A percentile compares a stretch with the other conserved stretches of the same genome.
Conservation (phyloP, 2,888 invertebrate genomes). For the Oscheius sp. region DNA sequence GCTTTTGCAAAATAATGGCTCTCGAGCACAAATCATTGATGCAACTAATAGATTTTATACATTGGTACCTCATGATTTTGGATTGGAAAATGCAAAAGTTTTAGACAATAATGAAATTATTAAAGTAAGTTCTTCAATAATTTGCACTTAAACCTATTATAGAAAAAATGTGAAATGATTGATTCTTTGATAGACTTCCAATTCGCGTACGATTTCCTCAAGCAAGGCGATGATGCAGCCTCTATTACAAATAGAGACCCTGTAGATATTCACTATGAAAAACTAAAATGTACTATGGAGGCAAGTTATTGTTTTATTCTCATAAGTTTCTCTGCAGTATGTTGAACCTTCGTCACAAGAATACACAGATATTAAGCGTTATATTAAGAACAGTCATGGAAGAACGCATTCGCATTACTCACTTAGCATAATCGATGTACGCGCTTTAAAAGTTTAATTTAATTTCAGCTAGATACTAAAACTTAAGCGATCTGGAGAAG, state of each 20-base stretch:
- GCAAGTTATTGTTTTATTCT: slow-evolving; percentile 48
- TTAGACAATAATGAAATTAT: slow-evolving; percentile 82
- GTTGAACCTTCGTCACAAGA: slow-evolving; percentile 75
- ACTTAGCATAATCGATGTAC: slow-evolving; percentile 78
- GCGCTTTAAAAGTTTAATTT: not conserved
- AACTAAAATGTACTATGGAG: slow-evolving; percentile 84
- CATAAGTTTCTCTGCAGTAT: slow-evolving; percentile 33
- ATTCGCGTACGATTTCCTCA: slow-evolving; percentile 76
- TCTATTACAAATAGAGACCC: slow-evolving; percentile 73
- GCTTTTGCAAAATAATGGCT: not conserved
- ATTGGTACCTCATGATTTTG: slow-evolving; percentile 92
- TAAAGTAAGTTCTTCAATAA: slow-evolving; percentile 67
- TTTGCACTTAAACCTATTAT: slow-evolving; percentile 23
- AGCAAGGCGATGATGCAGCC: not conserved
- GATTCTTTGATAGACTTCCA: slow-evolving; percentile 93
- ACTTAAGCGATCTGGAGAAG: slow-evolving; percentile 72
- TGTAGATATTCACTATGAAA: slow-evolving; percentile 85
- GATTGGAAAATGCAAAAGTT: slow-evolving; percentile 82
- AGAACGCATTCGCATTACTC: slow-evolving; percentile 82
- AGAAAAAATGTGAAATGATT: slow-evolving; percentile 84
- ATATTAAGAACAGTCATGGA: slow-evolving; percentile 90
- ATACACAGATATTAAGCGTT: slow-evolving; percentile 79
- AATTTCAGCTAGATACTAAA: slow-evolving; percentile 70
- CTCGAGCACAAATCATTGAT: slow-evolving; percentile 29
- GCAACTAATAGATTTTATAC: slow-evolving; percentile 81